Evolutionary conservation across 2,888 invertebrate genomes (phyloP), one percentile per base, ranked within the genome.

Genomic region (Erpobdella octoculata): DNA sequence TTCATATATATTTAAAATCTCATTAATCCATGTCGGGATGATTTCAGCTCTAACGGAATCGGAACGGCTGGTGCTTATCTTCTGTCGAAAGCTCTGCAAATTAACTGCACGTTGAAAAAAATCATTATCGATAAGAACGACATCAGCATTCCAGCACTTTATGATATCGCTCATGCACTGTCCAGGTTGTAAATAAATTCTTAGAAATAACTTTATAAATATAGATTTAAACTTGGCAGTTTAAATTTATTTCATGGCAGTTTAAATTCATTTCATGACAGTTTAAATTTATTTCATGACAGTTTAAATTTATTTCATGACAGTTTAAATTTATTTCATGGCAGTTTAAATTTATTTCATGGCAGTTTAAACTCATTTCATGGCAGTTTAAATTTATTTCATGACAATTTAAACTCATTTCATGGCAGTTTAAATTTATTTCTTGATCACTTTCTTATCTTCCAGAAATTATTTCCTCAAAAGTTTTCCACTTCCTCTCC

Each of bases 151-250:
- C 35, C 21, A 9, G 62, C 62, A 62, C 62, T 62, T 35, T 35
- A 62, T 2, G 62, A 62, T 31, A 62, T 62, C 31, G 62, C 62
- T 5, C 62, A 62, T 12, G 62, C 33, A 9, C 62, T 62, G 28
- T 33, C 62, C 62, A 62, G 62, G 62, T 62, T 9, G 62, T n/a
- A n/a, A n/a, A n/a, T n/a, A n/a, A n/a, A 8, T 53, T 53, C 8
- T 53, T 53, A 53, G 53, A 12, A n/a, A n/a, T 53, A 25, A 53
- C 21, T 53, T n/a, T 25, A 46, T 21, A 3, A 5, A 46, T 5
- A 3, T 46, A n/a, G 21, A 21, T 46, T 1, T 46, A n/a, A 21
- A 46, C 21, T 46, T 8, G 28, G n/a, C 28, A 3, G 28, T 53
- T 18, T 25, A 9, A 25, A 25, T 25, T 2, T 53, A 28, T 3